Evolutionary conservation across 2,797 vertebrate species (phyloP), one percentile per base, ranked within the genome.

Genomic region (Premnoplex brunnescens): DNA sequence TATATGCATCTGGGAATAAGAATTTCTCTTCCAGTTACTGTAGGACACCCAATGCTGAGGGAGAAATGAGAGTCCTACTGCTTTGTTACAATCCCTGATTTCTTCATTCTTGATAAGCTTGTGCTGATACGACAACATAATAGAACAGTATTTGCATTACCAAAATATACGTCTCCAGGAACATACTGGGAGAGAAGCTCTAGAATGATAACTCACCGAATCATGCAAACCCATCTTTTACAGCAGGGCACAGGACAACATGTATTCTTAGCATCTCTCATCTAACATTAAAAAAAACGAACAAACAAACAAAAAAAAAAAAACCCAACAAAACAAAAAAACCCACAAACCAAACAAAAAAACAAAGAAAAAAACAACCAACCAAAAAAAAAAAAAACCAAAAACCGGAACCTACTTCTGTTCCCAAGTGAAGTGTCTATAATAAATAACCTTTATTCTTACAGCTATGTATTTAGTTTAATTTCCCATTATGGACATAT

Each of bases 1-100:
- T 95, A 91, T 81, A 76, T 22, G 8, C 62, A 49, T 81, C 30
- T 73, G 66, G 69, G 82, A 96, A 89, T 78, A 95, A 81, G 51
- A 81, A 46, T 87, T 88, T 75, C 12, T 85, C 23, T 77, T 55
- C 58, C 68, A 78, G 16, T 85, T 76, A 73, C 21, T 54, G 17
- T 68, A 88, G 89, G n/a, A 77, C 14, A 67, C 8, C 1, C 23
- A 77, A 19, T 10, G 56, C 24, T 3, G 3, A 36, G 9, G 10
- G 22, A 87, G 17, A 63, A 51, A 69, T 15, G 3, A 52, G 41
- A 67, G 56, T 60, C 49, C 18, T 62, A 39, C 20, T 2, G 1
- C 27, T 72, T 81, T 55, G 7, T 49, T 79, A 63, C 16, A 77
- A 39, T 5, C 24, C 12, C 8, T 16, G 3, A 12, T 87, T 68